Base-by-base conservation (phyloP, 2,797 vertebrate species). In the Cottoperca gobio region DNA sequence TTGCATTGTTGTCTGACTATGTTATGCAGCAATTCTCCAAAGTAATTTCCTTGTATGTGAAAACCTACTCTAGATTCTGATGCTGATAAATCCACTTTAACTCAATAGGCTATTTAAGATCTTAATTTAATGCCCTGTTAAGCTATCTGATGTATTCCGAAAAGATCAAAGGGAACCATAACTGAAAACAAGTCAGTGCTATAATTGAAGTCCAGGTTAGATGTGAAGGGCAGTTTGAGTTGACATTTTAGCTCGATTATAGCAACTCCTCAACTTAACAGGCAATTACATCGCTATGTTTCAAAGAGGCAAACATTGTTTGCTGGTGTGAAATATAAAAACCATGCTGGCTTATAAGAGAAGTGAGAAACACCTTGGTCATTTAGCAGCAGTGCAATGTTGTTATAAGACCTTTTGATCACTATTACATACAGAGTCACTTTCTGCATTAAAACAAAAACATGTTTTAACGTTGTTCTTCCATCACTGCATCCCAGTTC, bases 181-280 rank as follows among this genome's bases (percentile, higher is more conserved):
- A 53, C 42, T 48, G 53, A 67, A 53, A 77, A 33, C 50, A n/a
- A 46, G 45, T 28, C 43, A 2, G 12, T 6, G 23, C 16, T 59
- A 6, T 70, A 71, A 85, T 85, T 78, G 42, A 77, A 67, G 59
- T 8, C 19, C 6, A 33, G 57, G 59, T 59, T 31, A 65, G 80
- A 71, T 21, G 19, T 76, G 61, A 77, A 77, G 50, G 59, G 23
- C 59, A 62, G 57, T 53, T 73, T 53, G 40, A 70, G 55, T 21
- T 69, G 69, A 61, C 64, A 79, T 89, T 86, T 64, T 42, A 33
- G 59, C 76, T 71, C 62, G 81, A 84, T 86, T 84, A 81, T 40
- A 61, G 75, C 42, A 78, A 54, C 73, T 76, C 53, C 37, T 26
- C 43, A 83, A 40, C 68, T 73, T 46, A 78, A 57, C 66, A 46